Evolutionary conservation across 1,140 invertebrate genomes (phyloP).

Genomic region (Macrosteles quadrilineatus): DNA sequence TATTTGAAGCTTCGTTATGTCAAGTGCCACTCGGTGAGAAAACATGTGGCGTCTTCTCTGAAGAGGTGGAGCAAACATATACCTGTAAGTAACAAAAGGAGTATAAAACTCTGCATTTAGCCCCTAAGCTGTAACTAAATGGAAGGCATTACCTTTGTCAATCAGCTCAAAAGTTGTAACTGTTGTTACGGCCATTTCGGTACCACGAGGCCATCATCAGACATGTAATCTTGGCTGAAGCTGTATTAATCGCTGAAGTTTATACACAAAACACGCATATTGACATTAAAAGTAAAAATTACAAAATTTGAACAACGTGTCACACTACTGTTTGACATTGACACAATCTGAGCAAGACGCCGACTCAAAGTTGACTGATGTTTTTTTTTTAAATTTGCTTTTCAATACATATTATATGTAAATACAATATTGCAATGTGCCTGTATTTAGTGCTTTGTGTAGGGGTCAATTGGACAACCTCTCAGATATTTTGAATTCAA

Average conservation of each 20-base stretch:
- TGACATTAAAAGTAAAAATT: neutral
- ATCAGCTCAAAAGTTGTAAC: no score
- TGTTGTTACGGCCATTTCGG: neutral
- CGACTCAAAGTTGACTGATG: no score
- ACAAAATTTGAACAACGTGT: no score
- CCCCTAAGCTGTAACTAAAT: neutral
- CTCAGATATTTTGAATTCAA: no score
- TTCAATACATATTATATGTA: no score
- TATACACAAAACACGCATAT: neutral
- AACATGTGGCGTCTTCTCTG: neutral
- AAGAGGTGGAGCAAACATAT: constrained; percentile 9
- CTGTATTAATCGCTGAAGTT: neutral
- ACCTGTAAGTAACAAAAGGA: neutral
- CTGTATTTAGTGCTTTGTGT: no score
- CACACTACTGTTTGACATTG: no score
- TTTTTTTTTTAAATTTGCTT: no score
- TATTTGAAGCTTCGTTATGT: neutral
- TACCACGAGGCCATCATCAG: neutral
- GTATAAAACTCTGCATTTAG: neutral
- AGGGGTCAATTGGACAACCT: no score
- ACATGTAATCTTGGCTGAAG: neutral
- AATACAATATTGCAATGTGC: no score
- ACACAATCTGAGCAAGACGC: no score
- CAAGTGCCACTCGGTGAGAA: neutral
- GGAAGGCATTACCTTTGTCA: neutral